Evolutionary conservation across 2,888 invertebrate genomes (phyloP), one percentile per base, ranked within the genome.

Genomic region (Erebia epiphron): DNA sequence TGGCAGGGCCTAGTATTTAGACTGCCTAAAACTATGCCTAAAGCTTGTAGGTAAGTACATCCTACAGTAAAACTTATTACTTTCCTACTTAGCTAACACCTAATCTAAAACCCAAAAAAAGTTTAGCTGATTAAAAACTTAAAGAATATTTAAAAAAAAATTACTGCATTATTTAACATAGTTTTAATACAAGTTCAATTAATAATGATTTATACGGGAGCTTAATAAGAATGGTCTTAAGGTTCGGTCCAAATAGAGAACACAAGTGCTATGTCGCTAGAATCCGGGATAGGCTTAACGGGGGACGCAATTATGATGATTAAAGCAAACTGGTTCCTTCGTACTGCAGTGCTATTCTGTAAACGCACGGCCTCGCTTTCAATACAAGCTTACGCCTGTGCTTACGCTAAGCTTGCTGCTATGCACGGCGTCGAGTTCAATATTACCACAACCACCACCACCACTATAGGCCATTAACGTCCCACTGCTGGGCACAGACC

Each of bases 271-370:
- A 46, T 74, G 71, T 68, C 67, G 67, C 70, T 69, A 65, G 62
- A 58, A 67, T 73, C 71, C 81, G 83, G 83, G 85, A 86, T 86
- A 87, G 86, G 85, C 84, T 90, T 89, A 90, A 89, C 90, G 89
- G 90, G 87, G 90, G 90, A 88, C 87, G 89, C 91, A 92, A 92
- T 92, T 91, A 91, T 90, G 89, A 91, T 91, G 92, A 91, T 92
- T 91, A 90, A 89, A 89, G 84, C 84, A 88, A 92, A 92, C 92
- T 90, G 90, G 92, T 92, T 91, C 85, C 84, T 78, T 79, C 61
- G 75, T 57, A 64, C 16, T 11, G 50, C 13, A n/a, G 41, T 8
- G 9, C 61, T 61, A 61, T 43, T 61, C 46, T 46, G 46, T 61
- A 41, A 43, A 13, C 41, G n/a, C 41, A 35, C 60, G 8, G 13